Evolutionary conservation across 2,888 invertebrate species (phyloP).

Genomic region (Diarsia dahlii): DNA sequence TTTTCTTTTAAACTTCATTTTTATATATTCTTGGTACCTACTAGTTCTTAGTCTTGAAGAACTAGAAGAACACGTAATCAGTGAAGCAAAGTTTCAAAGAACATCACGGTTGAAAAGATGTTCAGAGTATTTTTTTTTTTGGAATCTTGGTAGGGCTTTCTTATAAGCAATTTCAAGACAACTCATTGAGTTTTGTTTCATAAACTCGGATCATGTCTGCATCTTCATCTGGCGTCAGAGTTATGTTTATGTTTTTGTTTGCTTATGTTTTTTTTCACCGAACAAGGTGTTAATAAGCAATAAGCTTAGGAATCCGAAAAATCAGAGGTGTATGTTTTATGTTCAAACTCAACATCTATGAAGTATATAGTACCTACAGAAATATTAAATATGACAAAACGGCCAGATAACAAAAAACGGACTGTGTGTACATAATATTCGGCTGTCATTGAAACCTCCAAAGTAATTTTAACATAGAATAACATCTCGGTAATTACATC

Average conservation of each 20-base stretch:
- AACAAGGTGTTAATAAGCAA: too few species aligned
- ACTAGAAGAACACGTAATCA: background rate
- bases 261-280: too few species aligned
- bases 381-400: conserved; percentile 8
- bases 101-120: background rate
- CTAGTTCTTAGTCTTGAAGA: background rate
- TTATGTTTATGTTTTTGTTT: too few species aligned
- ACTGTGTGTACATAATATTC: background rate
- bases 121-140: background rate
- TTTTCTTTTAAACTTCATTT: too few species aligned
- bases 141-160: background rate
- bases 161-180: background rate
- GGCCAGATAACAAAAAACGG: conserved; percentile 4
- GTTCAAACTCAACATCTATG: too few species aligned
- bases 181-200: background rate
- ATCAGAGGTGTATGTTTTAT: too few species aligned
- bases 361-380: background rate
- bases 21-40: background rate
- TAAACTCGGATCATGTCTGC: too few species aligned
- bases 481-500: conserved; percentile 7
- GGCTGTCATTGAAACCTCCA: background rate
- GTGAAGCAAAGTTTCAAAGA: background rate
- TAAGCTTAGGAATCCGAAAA: too few species aligned
- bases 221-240: too few species aligned
- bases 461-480: conserved; percentile 6